Conservation (phyloP, 2,113 vertebrate genomes). For the Halichoerus grypus region DNA sequence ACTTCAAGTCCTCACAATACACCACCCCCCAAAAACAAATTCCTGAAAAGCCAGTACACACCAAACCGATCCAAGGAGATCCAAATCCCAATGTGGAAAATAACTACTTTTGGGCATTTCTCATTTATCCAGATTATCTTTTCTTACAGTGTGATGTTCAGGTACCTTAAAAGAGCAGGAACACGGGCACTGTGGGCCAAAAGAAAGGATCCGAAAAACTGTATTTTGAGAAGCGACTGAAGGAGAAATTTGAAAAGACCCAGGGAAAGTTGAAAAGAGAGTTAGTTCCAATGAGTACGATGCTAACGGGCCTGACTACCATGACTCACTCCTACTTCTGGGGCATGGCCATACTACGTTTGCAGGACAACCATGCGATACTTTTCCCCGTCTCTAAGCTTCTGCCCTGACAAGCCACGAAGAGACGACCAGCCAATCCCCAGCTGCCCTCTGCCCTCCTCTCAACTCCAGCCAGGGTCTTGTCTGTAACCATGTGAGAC, state of each 20-base stretch:
- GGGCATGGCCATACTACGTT: no score
- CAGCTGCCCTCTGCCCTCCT: not conserved
- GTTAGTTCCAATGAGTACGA: not conserved
- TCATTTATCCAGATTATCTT: not conserved
- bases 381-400: not conserved
- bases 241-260: not conserved
- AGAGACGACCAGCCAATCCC: not conserved
- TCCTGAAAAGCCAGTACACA: not conserved
- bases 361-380: not conserved
- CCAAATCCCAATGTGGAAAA: not conserved
- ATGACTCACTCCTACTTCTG: not conserved
- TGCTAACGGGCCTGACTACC: rapidly evolving
- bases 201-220: not conserved
- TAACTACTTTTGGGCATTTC: not conserved
- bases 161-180: not conserved
- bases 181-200: not conserved
- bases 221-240: not conserved
- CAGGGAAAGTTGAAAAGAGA: not conserved
- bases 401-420: not conserved
- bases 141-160: not conserved
- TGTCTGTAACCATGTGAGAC: not conserved
- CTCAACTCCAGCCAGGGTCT: not conserved
- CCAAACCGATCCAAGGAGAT: not conserved
- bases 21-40: not conserved
- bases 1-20: rapidly evolving